Evolutionary conservation across 2,113 vertebrate genomes (phyloP).

Genomic region (Athene cunicularia): DNA sequence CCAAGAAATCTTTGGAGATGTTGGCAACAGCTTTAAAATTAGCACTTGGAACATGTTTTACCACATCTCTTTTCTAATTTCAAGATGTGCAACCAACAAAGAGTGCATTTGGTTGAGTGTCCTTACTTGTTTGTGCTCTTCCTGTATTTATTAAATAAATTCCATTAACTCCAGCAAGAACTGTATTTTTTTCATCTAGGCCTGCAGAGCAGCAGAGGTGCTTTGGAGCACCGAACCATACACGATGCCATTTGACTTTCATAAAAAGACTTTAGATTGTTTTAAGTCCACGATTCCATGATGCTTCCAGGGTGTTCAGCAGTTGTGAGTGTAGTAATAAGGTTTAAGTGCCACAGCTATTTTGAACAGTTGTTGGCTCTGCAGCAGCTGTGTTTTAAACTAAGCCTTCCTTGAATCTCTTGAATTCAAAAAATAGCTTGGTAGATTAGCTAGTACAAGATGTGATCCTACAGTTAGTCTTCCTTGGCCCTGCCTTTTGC

Average conservation of each 20-base stretch:
- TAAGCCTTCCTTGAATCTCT: not conserved
- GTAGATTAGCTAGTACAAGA: not conserved
- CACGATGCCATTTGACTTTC: not conserved
- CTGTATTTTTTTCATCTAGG: not conserved
- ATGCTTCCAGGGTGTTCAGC: not conserved
- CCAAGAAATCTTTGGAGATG: not conserved
- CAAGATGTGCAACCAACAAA: not conserved
- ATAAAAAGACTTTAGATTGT: not conserved
- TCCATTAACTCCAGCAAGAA: not conserved
- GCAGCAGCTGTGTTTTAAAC: not conserved
- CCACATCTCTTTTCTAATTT: not conserved
- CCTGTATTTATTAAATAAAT: not conserved
- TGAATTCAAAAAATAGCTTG: not conserved
- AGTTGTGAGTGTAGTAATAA: not conserved
- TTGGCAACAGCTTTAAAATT: not conserved
- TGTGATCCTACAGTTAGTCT: not conserved
- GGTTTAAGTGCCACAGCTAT: not conserved
- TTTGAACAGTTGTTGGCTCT: not conserved
- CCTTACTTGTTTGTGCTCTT: not conserved
- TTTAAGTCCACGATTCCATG: accelerated
- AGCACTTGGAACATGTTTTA: not conserved
- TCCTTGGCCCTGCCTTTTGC: not conserved
- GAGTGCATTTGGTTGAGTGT: not conserved
- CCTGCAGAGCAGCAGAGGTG: not conserved
- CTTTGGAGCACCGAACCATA: not conserved